Percentiles rank a stretch among this genome's conserved stretches.
Evolutionary conservation across 92 coral and sea anemone species (phyloP).

Genomic region (Phenganax marumi): DNA sequence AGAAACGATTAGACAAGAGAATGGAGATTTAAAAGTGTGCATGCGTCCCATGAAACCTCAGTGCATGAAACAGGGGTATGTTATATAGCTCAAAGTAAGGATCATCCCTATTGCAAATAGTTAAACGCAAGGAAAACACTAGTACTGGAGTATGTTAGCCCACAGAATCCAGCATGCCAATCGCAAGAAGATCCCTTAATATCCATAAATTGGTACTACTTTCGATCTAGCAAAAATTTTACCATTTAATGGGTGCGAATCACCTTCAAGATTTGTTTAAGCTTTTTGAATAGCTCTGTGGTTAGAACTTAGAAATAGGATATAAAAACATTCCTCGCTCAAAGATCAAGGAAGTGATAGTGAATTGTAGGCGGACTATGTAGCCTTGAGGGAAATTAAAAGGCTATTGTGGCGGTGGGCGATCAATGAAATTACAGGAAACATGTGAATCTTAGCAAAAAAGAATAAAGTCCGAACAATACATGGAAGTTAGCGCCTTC

Average conservation of each 20-base stretch:
- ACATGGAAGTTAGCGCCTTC: too few relatives aligned
- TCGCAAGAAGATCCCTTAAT: not conserved
- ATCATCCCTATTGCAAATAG: too few relatives aligned
- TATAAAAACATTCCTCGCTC: constrained; percentile 6
- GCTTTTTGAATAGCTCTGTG: constrained; percentile 4
- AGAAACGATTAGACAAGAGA: not conserved
- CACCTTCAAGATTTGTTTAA: not conserved
- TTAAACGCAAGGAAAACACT: too few relatives aligned
- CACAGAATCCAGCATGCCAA: not conserved
- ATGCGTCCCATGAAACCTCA: not conserved
- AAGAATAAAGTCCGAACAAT: too few relatives aligned
- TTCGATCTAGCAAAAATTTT: not conserved
- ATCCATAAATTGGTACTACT: not conserved
- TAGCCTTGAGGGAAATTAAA: not conserved
- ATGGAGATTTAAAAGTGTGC: not conserved
- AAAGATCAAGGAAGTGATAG: not conserved
- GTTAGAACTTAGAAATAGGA: constrained; percentile 2
- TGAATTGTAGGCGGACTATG: not conserved
- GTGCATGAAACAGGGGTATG: too few relatives aligned
- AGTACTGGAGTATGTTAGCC: not conserved
- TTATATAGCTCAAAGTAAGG: too few relatives aligned
- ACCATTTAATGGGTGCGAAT: not conserved
- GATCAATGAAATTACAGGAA: not conserved
- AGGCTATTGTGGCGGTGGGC: not conserved
- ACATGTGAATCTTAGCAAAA: too few relatives aligned